A percentile compares a stretch with the other conserved stretches of the same genome.
These are phyloP conservation scores for Daktulosphaira vitifoliae DNA, from an alignment of 1,140 invertebrate genomes.

Conservation along the genomic window DNA sequence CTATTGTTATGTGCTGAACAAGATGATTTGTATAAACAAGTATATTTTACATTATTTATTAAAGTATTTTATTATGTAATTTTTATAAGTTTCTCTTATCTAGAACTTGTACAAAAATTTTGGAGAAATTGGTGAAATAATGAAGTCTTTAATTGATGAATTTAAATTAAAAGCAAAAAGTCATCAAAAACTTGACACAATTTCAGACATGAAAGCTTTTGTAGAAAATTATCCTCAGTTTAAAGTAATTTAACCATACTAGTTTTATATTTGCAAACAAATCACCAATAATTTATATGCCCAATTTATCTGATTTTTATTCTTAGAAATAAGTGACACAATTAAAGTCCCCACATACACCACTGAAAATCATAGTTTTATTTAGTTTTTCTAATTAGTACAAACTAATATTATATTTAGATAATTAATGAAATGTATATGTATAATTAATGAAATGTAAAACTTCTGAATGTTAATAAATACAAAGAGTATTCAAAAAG, in stretches of 20 bases:
- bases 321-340: too few relatives aligned
- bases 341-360: too few relatives aligned
- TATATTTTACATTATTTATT: constrained; percentile 30
- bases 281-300: too few relatives aligned
- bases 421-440: too few relatives aligned
- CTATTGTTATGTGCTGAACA: constrained; percentile 90
- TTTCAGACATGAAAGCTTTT: constrained; percentile 97
- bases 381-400: too few relatives aligned
- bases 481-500: too few relatives aligned
- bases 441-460: too few relatives aligned
- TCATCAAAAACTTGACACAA: constrained; percentile 95
- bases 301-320: too few relatives aligned
- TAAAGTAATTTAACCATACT: constrained; percentile 51
- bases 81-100: constrained; percentile 36
- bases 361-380: too few relatives aligned
- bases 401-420: too few relatives aligned
- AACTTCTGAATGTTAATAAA: too few relatives aligned
- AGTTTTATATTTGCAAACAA: background rate
- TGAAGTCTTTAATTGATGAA: constrained; percentile 94
- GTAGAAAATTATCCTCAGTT: constrained; percentile 98
- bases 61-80: constrained; percentile 31
- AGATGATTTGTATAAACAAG: constrained; percentile 92
- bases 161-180: constrained; percentile 93
- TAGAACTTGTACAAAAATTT: constrained; percentile 94
- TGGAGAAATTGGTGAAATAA: constrained; percentile 95